These are phyloP conservation scores for Anastrepha obliqua DNA, from an alignment of 1,140 invertebrate genomes.

Conservation along the genomic window DNA sequence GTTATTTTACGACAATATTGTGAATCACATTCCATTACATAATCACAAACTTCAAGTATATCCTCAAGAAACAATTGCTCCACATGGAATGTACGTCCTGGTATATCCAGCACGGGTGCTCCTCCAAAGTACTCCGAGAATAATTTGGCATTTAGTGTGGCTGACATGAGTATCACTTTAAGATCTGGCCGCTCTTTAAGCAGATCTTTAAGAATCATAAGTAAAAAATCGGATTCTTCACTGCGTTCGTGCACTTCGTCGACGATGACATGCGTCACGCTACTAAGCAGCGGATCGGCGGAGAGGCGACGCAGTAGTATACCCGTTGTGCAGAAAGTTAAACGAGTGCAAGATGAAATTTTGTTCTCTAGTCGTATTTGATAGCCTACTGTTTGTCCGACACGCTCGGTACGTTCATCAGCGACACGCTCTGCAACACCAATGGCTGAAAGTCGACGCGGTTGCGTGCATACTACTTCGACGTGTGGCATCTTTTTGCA, in stretches of 20 bases:
- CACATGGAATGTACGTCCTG: slow-evolving; percentile 88
- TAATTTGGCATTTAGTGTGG: slow-evolving; percentile 86
- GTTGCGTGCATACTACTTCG: slow-evolving; percentile 92
- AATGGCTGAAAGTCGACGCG: slow-evolving; percentile 92
- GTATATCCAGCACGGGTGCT: slow-evolving; percentile 83
- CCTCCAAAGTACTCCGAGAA: slow-evolving; percentile 87
- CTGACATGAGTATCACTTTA: slow-evolving; percentile 91
- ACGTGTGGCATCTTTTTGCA: slow-evolving; percentile 64
- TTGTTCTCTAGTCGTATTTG: slow-evolving; percentile 88
- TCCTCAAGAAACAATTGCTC: slow-evolving; percentile 87
- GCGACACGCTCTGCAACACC: slow-evolving; percentile 93
- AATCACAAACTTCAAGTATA: slow-evolving; percentile 81
- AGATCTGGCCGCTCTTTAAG: slow-evolving; percentile 82
- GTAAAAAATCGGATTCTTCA: slow-evolving; percentile 90
- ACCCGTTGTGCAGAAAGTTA: slow-evolving; percentile 93
- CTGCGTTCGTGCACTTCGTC: slow-evolving; percentile 96
- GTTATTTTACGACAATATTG: slow-evolving; percentile 80
- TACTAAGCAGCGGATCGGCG: slow-evolving; percentile 81
- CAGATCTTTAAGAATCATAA: slow-evolving; percentile 86
- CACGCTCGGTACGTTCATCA: slow-evolving; percentile 86
- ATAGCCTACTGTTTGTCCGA: slow-evolving; percentile 90
- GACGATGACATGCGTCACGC: slow-evolving; percentile 86
- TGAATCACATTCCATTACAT: slow-evolving; percentile 83
- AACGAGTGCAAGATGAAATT: slow-evolving; percentile 84
- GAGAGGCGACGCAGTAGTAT: slow-evolving; percentile 89